These are phyloP conservation scores for Phymatocera aterrima DNA, from an alignment of 2,888 invertebrate species.

Conservation along the genomic window DNA sequence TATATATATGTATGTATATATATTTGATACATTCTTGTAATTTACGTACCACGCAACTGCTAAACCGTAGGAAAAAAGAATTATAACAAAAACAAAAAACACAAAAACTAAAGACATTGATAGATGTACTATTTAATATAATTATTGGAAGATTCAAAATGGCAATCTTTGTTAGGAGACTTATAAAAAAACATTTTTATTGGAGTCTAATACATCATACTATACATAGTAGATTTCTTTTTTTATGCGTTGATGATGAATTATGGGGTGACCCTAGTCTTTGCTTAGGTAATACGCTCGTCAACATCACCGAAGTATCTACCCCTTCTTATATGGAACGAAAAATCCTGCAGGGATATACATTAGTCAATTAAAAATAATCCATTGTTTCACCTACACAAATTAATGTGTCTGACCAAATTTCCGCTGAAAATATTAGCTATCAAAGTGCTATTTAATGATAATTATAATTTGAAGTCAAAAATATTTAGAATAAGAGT, in stretches of 20 bases:
- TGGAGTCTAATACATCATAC: too few species aligned
- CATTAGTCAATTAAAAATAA: conserved; percentile 23
- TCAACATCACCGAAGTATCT: conserved; percentile 16
- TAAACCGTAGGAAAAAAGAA: not conserved
- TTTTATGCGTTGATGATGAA: conserved; percentile 26
- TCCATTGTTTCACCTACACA: not conserved
- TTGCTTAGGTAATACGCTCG: conserved; percentile 1
- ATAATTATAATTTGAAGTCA: not conserved
- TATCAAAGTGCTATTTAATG: too few species aligned
- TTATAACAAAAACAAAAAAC: not conserved
- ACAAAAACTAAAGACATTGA: conserved; percentile 4
- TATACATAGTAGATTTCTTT: not conserved
- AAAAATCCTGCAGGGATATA: conserved; percentile 2
- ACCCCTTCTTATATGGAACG: not conserved
- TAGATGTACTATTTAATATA: conserved; percentile 10
- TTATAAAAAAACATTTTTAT: not conserved
- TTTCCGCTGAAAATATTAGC: too few species aligned
- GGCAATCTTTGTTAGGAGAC: not conserved
- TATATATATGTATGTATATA: conserved; percentile 55
- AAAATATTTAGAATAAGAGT: not conserved
- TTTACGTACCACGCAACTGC: conserved; percentile 57
- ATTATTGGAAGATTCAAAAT: conserved; percentile 1
- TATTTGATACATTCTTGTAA: conserved; percentile 68
- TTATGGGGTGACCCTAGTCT: conserved; percentile 13
- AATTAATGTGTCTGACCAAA: too few species aligned